phyloP scores from a whole-genome alignment of 2,113 vertebrate genomes.

The Ondatra zibethicus region DNA sequence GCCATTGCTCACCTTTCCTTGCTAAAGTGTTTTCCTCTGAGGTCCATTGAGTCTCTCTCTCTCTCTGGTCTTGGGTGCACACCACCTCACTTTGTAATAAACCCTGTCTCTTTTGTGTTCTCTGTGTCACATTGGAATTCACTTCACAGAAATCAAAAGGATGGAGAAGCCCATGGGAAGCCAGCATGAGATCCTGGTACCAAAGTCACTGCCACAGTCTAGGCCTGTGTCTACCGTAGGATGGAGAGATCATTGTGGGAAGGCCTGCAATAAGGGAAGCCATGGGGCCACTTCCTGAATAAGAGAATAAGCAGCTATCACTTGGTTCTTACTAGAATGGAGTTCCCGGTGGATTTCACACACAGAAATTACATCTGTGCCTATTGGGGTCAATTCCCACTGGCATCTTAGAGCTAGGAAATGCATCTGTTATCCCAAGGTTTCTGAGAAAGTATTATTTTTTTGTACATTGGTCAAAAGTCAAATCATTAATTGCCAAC shows the following conservation, averaged over 20 bases:
- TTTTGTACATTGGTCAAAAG: conserved; percentile 53
- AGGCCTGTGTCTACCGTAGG: background rate
- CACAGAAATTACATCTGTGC: conserved; percentile 2
- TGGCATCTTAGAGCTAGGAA: conserved; percentile 37
- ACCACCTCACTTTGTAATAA: background rate
- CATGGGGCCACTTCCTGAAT: background rate
- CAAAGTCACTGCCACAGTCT: background rate
- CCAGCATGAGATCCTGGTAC: background rate
- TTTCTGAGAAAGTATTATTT: conserved; percentile 60
- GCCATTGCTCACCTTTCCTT: background rate
- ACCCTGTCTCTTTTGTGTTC: background rate
- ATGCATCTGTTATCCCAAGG: conserved; percentile 16
- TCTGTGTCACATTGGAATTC: background rate
- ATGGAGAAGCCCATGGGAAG: background rate
- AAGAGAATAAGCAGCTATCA: conserved; percentile 31
- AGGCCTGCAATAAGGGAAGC: background rate
- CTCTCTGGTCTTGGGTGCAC: too few species aligned
- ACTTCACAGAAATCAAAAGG: background rate
- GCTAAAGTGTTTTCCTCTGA: background rate
- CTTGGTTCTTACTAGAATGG: conserved; percentile 34
- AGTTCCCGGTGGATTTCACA: conserved; percentile 36
- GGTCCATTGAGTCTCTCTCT: too few species aligned
- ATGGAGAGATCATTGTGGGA: background rate
- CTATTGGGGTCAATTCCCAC: background rate
- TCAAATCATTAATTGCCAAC: conserved; percentile 65